phyloP scores from a whole-genome alignment of 2,888 invertebrate species.

The Asteroscopus sphinx region DNA sequence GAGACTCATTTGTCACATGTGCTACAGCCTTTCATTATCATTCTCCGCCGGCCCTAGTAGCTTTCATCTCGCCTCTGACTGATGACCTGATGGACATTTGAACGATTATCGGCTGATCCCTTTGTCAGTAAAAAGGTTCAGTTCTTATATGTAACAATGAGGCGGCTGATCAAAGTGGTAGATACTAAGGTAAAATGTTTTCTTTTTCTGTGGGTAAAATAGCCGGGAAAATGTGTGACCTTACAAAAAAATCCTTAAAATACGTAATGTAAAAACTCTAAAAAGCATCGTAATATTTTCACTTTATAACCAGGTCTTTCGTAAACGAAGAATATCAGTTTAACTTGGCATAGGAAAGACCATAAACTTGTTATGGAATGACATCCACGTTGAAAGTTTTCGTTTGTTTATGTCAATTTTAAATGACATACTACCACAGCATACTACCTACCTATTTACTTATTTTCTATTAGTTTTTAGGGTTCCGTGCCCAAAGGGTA shows the following conservation, averaged over 20 bases:
- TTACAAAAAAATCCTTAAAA: too few relatives aligned
- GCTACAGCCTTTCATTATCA: slow-evolving; percentile 62
- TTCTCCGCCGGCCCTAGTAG: slow-evolving; percentile 60
- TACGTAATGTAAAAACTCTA: too few relatives aligned
- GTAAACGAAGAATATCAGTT: too few relatives aligned
- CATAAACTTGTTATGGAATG: too few relatives aligned
- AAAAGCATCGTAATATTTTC: too few relatives aligned
- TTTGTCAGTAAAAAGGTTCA: slow-evolving; percentile 80
- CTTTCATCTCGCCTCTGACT: slow-evolving; percentile 83
- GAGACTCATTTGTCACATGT: slow-evolving; percentile 78
- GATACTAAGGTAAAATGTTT: slow-evolving; percentile 37
- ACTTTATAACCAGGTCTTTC: too few relatives aligned
- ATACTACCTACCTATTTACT: too few relatives aligned
- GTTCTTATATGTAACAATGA: slow-evolving; percentile 73
- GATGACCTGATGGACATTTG: slow-evolving; percentile 84
- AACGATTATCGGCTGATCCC: slow-evolving; percentile 81
- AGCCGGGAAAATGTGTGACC: too few relatives aligned
- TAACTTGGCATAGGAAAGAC: too few relatives aligned
- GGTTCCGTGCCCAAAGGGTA: too few relatives aligned
- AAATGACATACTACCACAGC: neutral
- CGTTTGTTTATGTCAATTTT: neutral
- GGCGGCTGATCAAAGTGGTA: slow-evolving; percentile 78
- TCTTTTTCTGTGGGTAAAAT: slow-evolving; percentile 17
- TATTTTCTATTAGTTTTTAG: too few relatives aligned
- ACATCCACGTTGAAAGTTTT: neutral